These are phyloP conservation scores for Boleophthalmus pectinirostris DNA, from an alignment of 2,113 vertebrate genomes.

Conservation along the genomic window DNA sequence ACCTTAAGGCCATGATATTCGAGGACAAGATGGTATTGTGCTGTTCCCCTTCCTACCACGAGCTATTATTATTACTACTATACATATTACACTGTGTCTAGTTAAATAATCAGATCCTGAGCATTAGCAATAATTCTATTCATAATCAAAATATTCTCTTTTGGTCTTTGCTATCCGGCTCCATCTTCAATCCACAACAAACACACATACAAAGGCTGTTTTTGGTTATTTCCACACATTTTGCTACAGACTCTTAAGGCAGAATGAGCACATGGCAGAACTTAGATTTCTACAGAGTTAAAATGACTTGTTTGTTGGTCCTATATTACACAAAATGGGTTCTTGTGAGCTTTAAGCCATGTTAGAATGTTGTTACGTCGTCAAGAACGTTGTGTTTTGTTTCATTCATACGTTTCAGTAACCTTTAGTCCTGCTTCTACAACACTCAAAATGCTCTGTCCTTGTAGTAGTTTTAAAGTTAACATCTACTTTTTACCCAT, in stretches of 20 bases:
- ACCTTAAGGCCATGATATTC: not conserved
- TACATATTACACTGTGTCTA: not conserved
- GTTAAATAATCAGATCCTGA: conserved; percentile 53
- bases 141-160: conserved; percentile 50
- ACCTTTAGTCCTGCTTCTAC: no score
- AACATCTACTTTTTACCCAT: no score
- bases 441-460: no score
- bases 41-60: not conserved
- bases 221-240: conserved; percentile 19
- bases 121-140: conserved; percentile 13
- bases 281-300: not conserved
- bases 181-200: conserved; percentile 1
- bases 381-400: no score
- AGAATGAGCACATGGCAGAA: conserved; percentile 25
- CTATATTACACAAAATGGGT: no score
- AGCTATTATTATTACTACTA: not conserved
- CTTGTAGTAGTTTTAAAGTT: no score
- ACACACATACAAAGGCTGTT: conserved; percentile 18
- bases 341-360: no score
- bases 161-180: conserved; percentile 51
- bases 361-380: no score
- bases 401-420: no score
- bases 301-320: not conserved
- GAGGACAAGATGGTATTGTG: conserved; percentile 5
- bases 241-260: conserved; percentile 62